Base-by-base conservation (phyloP, 2,797 vertebrate species). In the Alcedo quadribrachys region DNA sequence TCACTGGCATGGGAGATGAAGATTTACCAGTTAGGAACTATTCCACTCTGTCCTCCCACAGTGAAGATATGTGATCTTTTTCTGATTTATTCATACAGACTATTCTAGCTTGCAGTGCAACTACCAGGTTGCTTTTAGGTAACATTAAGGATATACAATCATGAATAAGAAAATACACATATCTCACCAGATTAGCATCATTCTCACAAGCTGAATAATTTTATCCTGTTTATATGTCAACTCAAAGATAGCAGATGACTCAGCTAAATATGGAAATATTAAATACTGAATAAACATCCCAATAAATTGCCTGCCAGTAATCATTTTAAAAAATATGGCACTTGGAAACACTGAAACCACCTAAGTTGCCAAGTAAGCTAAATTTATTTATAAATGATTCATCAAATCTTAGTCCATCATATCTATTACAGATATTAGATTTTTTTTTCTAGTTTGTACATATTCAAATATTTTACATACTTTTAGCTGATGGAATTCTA, bases 241-340 rank as follows among this genome's bases (percentile, higher is more conserved):
- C 65, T 50, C 32, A 74, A 70, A 90, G 42, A 61, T 3, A 88
- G 45, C 42, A 67, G 65, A 77, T 50, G 45, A 92, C 24, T 7
- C 32, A 75, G 65, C 21, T 88, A 77, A 88, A 86, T 37, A 65
- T 13, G 15, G 33, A 73, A 81, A 77, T 58, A 68, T 73, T 81
- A 67, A 93, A 80, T 66, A 80, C 12, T 2, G 0, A 67, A 46
- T 85, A 92, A 93, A 63, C 43, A 76, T 30, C 16, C 30, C 81
- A 93, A 79, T 84, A 76, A 76, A 81, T 81, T 71, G 67, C 37
- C 68, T 91, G 78, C n/a, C 83, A 82, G 42, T 6, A 74, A 27
- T 11, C 33, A 58, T 86, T 91, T 22, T 51, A 80, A 84, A 85
- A 67, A 61, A 14, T 67, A 63, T 25, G 82, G 16, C 12, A 6